Evolutionary conservation across 2,113 vertebrate genomes (phyloP).

Genomic region (Strix aluco): DNA sequence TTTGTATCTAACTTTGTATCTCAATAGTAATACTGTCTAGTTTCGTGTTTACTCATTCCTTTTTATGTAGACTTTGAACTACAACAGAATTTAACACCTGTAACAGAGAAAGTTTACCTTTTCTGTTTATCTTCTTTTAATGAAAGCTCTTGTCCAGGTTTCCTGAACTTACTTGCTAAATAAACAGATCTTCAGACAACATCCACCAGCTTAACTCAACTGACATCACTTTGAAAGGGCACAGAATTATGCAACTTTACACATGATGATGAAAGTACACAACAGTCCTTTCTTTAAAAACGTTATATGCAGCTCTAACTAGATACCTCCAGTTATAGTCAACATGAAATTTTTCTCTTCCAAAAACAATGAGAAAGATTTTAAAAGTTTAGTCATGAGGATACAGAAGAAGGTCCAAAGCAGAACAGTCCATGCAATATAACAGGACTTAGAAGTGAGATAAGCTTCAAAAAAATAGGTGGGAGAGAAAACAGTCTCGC

Average conservation of each 20-base stretch:
- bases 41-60: not conserved
- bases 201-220: not conserved
- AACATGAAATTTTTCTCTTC: not conserved
- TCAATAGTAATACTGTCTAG: not conserved
- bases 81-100: not conserved
- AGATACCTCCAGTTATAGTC: not conserved
- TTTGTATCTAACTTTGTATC: not conserved
- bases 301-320: not conserved
- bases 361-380: not conserved
- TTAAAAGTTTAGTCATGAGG: not conserved
- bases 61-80: not conserved
- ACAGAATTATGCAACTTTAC: not conserved
- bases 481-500: not conserved
- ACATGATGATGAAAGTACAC: not conserved
- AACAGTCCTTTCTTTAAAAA: not conserved
- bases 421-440: not conserved
- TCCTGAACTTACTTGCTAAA: not conserved
- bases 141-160: not conserved
- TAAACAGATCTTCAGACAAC: not conserved
- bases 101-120: not conserved
- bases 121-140: not conserved
- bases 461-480: not conserved
- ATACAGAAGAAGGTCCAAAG: not conserved
- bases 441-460: not conserved
- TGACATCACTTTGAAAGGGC: not conserved